Evolutionary conservation across 1,140 invertebrate species (phyloP), one percentile per base, ranked within the genome.

Genomic region (Caerostris extrusa): DNA sequence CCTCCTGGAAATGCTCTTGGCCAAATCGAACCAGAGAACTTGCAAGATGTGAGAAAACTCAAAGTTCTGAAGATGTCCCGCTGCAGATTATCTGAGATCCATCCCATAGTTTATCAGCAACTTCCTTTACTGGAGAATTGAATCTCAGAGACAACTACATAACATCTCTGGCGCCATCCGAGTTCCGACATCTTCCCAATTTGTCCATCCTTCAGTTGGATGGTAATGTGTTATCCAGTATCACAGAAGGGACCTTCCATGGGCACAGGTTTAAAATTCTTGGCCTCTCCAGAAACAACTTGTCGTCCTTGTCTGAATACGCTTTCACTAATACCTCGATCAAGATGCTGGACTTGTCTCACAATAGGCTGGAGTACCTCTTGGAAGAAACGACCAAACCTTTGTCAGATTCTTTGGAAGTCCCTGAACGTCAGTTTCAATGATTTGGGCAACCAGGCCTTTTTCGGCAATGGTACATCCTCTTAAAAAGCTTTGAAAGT

Each of bases 201-300:
- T 96, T 98, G 60, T 97, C 97, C 95, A 97, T 96, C 94, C 96
- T 98, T 71, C 96, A 96, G 95, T 96, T 98, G 94, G 97, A 98
- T 95, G 97, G 97, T 55, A 98, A 98, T 96, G 97, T 97, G 95
- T 96, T 98, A 71, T 97, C 97, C 4, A 95, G 93, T 10, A 96
- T 98, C 58, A 96, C 97, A 19, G 97, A 98, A 95, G 96, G 97
- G 94, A 97, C 97, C 93, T 98, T 98, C 96, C 96, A 97, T 71
- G 97, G 97, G 95, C 95, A 96, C 94, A 87, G 95, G 12, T 95
- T 97, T 2, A 95, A 95, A 58, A 95, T 96, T 56, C 95, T 98
- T 56, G 96, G 92, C 55, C 96, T 98, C 58, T 97, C 97, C 50
- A 64, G 97, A 94, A 98, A 98, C 95, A 96, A 97, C 77, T 96